Percentiles rank a stretch among this genome's conserved stretches.
Conservation (phyloP, 2,113 vertebrate species). For the Arothron firmamentum region DNA sequence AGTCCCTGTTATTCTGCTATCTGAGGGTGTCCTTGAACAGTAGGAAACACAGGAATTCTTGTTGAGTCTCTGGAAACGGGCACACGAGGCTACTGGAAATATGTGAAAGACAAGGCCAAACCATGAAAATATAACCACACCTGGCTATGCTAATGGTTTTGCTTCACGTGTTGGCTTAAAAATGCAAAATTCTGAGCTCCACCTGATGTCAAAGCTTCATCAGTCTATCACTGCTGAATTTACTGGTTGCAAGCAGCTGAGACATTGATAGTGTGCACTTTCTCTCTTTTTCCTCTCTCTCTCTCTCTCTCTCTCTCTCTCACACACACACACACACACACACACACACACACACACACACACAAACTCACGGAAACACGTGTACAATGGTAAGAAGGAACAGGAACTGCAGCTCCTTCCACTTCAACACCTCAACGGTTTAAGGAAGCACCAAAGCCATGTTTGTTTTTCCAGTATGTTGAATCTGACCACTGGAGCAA, state of each 20-base stretch:
- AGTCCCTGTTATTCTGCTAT: slow-evolving; percentile 6
- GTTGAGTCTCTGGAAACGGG: slow-evolving; percentile 47
- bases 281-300: too few relatives aligned
- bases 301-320: too few relatives aligned
- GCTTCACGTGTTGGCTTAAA: not conserved
- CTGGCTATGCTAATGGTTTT: not conserved
- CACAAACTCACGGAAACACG: not conserved
- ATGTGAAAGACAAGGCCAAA: slow-evolving; percentile 26
- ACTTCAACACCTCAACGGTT: slow-evolving; percentile 47
- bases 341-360: too few relatives aligned
- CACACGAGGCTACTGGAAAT: not conserved
- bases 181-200: not conserved
- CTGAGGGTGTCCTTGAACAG: slow-evolving; percentile 41
- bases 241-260: not conserved
- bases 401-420: slow-evolving; percentile 57
- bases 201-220: not conserved
- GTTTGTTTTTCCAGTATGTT: slow-evolving; percentile 27
- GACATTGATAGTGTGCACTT: slow-evolving; percentile 6
- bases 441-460: slow-evolving; percentile 26
- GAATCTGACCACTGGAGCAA: slow-evolving; percentile 24
- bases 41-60: slow-evolving; percentile 34
- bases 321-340: not conserved
- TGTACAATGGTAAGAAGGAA: not conserved
- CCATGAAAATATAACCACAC: not conserved
- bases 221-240: not conserved